phyloP scores from a whole-genome alignment of 92 coral and sea anemone genomes.

The Isaurus tuberculatus region DNA sequence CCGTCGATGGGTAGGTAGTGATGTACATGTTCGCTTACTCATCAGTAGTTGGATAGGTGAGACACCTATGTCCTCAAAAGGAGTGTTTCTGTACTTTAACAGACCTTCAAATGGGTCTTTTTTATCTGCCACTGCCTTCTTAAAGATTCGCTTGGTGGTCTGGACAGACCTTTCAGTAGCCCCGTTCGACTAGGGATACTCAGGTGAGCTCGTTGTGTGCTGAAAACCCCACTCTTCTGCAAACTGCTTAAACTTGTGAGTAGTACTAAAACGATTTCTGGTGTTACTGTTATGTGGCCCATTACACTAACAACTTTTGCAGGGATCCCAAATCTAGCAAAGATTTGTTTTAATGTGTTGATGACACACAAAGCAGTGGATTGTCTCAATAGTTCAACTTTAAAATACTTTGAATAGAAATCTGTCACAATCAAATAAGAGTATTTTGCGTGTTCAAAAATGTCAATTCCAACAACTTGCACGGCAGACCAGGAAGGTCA shows the following conservation, averaged over 20 bases:
- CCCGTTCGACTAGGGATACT: constrained; percentile 62
- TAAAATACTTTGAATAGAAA: no score
- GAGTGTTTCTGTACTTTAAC: constrained; percentile 55
- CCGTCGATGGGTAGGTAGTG: constrained; percentile 59
- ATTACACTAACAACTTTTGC: constrained; percentile 50
- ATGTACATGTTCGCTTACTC: constrained; percentile 38
- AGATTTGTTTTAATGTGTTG: constrained; percentile 57
- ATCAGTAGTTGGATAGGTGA: constrained; percentile 54
- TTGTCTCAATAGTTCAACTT: constrained; percentile 58
- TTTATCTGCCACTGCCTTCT: constrained; percentile 50
- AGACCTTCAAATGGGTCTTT: constrained; percentile 56
- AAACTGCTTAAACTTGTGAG: constrained; percentile 59
- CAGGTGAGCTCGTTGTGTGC: no score
- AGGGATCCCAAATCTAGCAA: constrained; percentile 69
- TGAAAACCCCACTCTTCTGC: constrained; percentile 57
- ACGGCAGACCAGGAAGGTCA: no score
- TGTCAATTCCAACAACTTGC: constrained; percentile 70
- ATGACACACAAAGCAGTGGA: constrained; percentile 53
- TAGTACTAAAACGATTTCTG: constrained; percentile 44
- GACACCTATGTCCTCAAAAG: constrained; percentile 53
- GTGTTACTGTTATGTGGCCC: constrained; percentile 38
- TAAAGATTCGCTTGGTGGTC: constrained; percentile 56
- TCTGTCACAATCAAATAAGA: constrained; percentile 60
- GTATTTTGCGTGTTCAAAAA: constrained; percentile 58
- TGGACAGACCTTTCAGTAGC: constrained; percentile 65